Percentiles rank a stretch among this genome's conserved stretches.
Evolutionary conservation across 1,140 invertebrate species (phyloP).

Genomic region (Drosophila prosaltans): DNA sequence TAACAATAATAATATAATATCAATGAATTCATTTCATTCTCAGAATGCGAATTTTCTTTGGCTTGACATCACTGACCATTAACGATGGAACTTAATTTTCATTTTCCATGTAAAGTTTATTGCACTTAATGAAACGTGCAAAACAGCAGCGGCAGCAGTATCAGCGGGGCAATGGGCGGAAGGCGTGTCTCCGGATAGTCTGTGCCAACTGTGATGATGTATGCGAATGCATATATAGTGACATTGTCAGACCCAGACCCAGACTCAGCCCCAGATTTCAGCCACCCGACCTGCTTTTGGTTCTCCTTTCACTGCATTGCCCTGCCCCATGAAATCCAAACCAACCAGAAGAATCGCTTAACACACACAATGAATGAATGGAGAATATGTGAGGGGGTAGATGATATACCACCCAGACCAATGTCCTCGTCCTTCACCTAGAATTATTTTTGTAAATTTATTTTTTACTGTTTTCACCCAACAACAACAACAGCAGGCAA

Average conservation of each 20-base stretch:
- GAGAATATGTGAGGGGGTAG: slow-evolving; percentile 16
- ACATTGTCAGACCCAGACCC: slow-evolving; percentile 34
- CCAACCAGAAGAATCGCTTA: slow-evolving; percentile 40
- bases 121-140: slow-evolving; percentile 73
- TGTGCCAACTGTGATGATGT: slow-evolving; percentile 69
- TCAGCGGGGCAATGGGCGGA: slow-evolving; percentile 7
- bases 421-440: slow-evolving; percentile 82
- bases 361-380: slow-evolving; percentile 56
- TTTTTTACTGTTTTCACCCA: slow-evolving; percentile 29
- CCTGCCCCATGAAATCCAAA: not conserved
- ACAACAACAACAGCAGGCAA: slow-evolving; percentile 46
- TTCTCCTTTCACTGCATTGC: not conserved
- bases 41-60: not conserved
- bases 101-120: slow-evolving; percentile 64
- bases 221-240: slow-evolving; percentile 51
- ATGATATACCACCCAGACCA: slow-evolving; percentile 31
- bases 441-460: slow-evolving; percentile 79
- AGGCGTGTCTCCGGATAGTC: slow-evolving; percentile 61
- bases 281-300: not conserved
- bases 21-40: not conserved
- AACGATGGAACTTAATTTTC: slow-evolving; percentile 61
- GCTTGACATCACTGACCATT: slow-evolving; percentile 11
- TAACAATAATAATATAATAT: not conserved
- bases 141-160: slow-evolving; percentile 3
- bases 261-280: not conserved